phyloP scores from a whole-genome alignment of 1,140 invertebrate genomes.

The Venturia canescens region DNA sequence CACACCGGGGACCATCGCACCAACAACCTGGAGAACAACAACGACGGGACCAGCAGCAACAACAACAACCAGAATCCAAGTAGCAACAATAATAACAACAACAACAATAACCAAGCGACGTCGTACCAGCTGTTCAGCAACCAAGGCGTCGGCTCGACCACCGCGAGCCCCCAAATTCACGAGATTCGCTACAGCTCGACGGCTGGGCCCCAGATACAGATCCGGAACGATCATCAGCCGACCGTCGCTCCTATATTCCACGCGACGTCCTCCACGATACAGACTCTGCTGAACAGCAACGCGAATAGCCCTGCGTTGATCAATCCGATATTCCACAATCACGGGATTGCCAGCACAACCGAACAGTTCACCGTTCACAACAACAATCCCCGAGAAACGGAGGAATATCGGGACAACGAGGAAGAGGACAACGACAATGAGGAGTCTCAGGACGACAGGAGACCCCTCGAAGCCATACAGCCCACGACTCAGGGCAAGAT shows the following conservation, averaged over 20 bases:
- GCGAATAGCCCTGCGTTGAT: conserved; percentile 65
- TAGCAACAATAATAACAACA: conserved; percentile 45
- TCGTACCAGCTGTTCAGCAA: conserved; percentile 74
- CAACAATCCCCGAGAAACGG: conserved; percentile 70
- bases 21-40: conserved; percentile 21
- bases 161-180: conserved; percentile 67
- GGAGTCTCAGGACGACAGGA: conserved; percentile 48
- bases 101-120: conserved; percentile 71
- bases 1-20: conserved; percentile 67
- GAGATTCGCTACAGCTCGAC: conserved; percentile 71
- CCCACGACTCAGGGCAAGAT: conserved; percentile 72
- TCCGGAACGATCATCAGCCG: conserved; percentile 68
- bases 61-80: conserved; percentile 60
- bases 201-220: conserved; percentile 62
- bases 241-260: conserved; percentile 69
- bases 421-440: conserved; percentile 56
- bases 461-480: conserved; percentile 68
- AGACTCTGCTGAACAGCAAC: conserved; percentile 70
- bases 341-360: conserved; percentile 69
- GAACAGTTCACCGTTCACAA: conserved; percentile 69
- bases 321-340: conserved; percentile 72
- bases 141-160: conserved; percentile 71
- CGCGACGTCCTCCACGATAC: conserved; percentile 69
- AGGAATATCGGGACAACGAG: conserved; percentile 63
- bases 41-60: conserved; percentile 51